Evolutionary conservation across 1,140 invertebrate genomes (phyloP).

Genomic region (Drosophila baimaii): DNA sequence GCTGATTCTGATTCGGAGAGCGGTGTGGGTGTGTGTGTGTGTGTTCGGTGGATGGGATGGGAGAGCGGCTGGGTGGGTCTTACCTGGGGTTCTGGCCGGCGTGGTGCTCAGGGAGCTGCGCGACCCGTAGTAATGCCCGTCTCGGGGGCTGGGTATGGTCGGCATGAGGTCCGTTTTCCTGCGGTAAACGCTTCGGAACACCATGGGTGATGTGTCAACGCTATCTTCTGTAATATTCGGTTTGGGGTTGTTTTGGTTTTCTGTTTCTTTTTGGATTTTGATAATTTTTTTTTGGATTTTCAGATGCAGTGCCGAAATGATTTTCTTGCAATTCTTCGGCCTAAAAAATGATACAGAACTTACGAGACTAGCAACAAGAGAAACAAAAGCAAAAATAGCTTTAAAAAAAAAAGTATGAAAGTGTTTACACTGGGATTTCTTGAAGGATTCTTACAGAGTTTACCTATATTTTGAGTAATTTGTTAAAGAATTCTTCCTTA

Average conservation of each 20-base stretch:
- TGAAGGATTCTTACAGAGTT: too few species aligned
- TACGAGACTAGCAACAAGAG: constrained; percentile 44
- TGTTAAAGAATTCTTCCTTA: too few species aligned
- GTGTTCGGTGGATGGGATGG: constrained; percentile 13
- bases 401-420: constrained; percentile 1
- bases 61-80: constrained; percentile 45
- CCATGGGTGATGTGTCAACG: constrained; percentile 85
- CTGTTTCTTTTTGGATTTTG: constrained; percentile 11
- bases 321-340: constrained; percentile 30
- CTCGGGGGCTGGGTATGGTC: constrained; percentile 92
- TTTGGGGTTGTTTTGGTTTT: constrained; percentile 45
- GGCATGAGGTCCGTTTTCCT: constrained; percentile 95
- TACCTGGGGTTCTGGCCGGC: constrained; percentile 89
- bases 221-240: constrained; percentile 83
- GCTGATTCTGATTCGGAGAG: constrained; percentile 36
- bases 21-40: constrained; percentile 2
- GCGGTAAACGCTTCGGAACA: constrained; percentile 88
- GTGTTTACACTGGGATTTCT: constrained; percentile 21
- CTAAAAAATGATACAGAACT: constrained; percentile 43
- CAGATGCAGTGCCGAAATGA: constrained; percentile 37
- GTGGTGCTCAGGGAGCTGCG: constrained; percentile 86
- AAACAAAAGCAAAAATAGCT: constrained; percentile 52
- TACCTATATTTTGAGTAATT: too few species aligned
- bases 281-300: constrained; percentile 34
- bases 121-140: constrained; percentile 85